These are phyloP conservation scores for Hyperoplus immaculatus DNA, from an alignment of 2,797 vertebrate genomes.

Conservation along the genomic window DNA sequence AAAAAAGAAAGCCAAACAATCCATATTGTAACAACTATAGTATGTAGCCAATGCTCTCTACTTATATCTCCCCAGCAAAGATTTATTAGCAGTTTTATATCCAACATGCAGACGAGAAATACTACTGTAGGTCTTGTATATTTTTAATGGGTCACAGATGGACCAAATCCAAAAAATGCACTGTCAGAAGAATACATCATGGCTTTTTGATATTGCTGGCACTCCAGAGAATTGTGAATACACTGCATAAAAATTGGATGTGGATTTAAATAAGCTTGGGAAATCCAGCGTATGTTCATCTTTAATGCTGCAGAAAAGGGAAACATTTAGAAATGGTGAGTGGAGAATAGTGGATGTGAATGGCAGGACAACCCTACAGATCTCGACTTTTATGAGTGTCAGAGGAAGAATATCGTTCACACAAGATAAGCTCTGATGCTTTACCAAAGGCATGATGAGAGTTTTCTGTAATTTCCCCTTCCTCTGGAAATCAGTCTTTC, in stretches of 20 bases:
- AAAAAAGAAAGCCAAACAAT: constrained; percentile 14
- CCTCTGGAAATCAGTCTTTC: not conserved
- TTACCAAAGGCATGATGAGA: constrained; percentile 13
- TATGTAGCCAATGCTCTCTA: constrained; percentile 48
- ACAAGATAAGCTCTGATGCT: constrained; percentile 21
- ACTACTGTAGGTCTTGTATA: constrained; percentile 67
- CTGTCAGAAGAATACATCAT: constrained; percentile 69
- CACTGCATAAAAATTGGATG: constrained; percentile 69
- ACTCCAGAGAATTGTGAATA: constrained; percentile 71
- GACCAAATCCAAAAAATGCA: constrained; percentile 69
- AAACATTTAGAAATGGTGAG: constrained; percentile 24
- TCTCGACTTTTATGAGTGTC: constrained; percentile 19
- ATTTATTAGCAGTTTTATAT: constrained; percentile 74
- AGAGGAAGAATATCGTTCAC: constrained; percentile 29
- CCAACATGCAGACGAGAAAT: constrained; percentile 70
- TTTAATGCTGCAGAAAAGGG: constrained; percentile 50
- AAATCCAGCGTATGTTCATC: constrained; percentile 72
- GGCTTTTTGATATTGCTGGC: constrained; percentile 72
- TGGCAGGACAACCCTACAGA: constrained; percentile 20
- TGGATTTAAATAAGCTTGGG: constrained; percentile 70
- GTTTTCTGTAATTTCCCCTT: constrained; percentile 8
- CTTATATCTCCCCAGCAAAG: constrained; percentile 57
- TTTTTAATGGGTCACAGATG: constrained; percentile 75
- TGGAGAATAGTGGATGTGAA: constrained; percentile 30
- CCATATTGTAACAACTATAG: constrained; percentile 52